phyloP scores from a whole-genome alignment of 2,797 vertebrate genomes.

The Hyperoplus lanceolatus region DNA sequence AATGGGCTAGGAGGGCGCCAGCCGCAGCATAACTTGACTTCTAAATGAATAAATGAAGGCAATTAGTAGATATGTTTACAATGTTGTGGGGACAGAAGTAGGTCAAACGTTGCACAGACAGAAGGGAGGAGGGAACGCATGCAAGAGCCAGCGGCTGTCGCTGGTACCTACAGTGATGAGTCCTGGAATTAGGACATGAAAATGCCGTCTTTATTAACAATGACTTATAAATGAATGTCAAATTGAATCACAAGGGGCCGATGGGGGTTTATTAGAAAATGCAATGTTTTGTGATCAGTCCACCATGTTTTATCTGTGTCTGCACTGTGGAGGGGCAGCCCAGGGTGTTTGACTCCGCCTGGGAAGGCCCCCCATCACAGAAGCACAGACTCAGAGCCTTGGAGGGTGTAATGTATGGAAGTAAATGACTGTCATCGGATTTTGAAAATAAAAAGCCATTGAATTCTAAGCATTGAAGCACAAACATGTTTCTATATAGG shows the following conservation, averaged over 20 bases:
- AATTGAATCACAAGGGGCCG: constrained; percentile 73
- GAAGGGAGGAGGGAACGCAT: constrained; percentile 67
- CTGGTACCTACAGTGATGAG: constrained; percentile 78
- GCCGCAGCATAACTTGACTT: constrained; percentile 82
- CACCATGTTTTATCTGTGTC: constrained; percentile 58
- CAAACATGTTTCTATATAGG: too few species aligned
- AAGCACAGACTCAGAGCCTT: constrained; percentile 46
- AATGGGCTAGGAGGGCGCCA: constrained; percentile 76
- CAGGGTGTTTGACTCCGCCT: constrained; percentile 45
- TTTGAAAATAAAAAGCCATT: too few species aligned
- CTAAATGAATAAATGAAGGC: constrained; percentile 87
- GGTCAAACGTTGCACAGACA: constrained; percentile 79
- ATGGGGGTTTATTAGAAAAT: constrained; percentile 68
- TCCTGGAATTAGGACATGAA: constrained; percentile 79
- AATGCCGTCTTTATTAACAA: constrained; percentile 78
- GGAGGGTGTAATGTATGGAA: constrained; percentile 16
- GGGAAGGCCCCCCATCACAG: constrained; percentile 15
- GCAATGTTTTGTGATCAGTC: constrained; percentile 70
- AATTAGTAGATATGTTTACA: constrained; percentile 86
- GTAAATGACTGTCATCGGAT: too few species aligned
- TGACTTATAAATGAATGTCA: constrained; percentile 84
- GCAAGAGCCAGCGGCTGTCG: constrained; percentile 72
- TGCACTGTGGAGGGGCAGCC: constrained; percentile 39
- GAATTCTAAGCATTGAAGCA: too few species aligned
- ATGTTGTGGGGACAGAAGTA: constrained; percentile 82